Percentiles rank a stretch among this genome's conserved stretches.
phyloP scores from a whole-genome alignment of 2,797 vertebrate genomes.

The Sorex maritimensis region DNA sequence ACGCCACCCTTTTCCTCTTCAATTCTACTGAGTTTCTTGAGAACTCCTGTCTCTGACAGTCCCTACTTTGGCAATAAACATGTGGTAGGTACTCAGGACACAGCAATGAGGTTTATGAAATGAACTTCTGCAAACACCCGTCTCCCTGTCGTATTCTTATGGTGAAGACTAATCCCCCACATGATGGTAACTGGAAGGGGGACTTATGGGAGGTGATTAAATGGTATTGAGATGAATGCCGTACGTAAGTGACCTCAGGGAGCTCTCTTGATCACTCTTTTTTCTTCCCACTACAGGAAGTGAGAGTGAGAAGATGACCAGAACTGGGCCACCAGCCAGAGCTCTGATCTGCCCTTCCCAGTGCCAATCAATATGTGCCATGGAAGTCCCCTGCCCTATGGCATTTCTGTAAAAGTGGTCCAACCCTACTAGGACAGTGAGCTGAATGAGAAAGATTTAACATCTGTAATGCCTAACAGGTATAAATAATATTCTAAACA shows the following conservation, averaged over 20 bases:
- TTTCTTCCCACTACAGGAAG: background rate
- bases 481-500: constrained; percentile 69
- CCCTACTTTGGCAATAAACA: background rate
- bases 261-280: background rate
- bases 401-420: background rate
- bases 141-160: background rate
- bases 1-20: background rate
- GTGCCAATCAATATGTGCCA: background rate
- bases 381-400: background rate
- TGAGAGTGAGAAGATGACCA: background rate
- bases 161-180: background rate
- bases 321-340: too few relatives aligned
- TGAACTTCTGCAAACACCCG: background rate
- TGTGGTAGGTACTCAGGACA: background rate
- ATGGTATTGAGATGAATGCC: background rate
- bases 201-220: background rate
- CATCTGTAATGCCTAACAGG: constrained; percentile 58
- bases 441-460: constrained; percentile 46
- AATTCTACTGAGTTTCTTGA: constrained; percentile 29
- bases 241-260: background rate
- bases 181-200: background rate
- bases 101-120: background rate
- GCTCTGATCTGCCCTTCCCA: background rate
- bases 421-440: constrained; percentile 31
- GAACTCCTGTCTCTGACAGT: background rate